These are phyloP conservation scores for Zaprionus lineosus DNA, from an alignment of 2,888 invertebrate genomes.

Conservation along the genomic window DNA sequence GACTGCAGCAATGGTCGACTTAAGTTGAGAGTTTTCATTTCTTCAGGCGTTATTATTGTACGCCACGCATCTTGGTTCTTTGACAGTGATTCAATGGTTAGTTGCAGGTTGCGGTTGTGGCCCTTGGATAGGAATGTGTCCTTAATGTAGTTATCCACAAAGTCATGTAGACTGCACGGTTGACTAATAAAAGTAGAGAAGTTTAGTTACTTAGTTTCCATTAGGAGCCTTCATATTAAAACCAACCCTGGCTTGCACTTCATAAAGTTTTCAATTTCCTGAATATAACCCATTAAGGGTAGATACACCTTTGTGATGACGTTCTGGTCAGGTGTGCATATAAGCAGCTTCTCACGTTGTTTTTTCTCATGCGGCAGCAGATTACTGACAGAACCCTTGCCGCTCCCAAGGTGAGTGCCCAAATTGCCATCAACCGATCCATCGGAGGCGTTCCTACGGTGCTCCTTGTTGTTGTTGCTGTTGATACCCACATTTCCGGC, in stretches of 20 bases:
- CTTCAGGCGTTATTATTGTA: conserved; percentile 88
- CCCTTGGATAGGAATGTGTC: conserved; percentile 92
- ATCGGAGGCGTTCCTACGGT: conserved; percentile 82
- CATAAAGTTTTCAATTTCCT: conserved; percentile 90
- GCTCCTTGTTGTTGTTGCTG: conserved; percentile 57
- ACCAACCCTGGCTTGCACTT: conserved; percentile 85
- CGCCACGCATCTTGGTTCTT: conserved; percentile 91
- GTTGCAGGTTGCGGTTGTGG: conserved; percentile 84
- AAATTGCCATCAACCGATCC: conserved; percentile 81
- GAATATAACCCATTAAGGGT: conserved; percentile 91
- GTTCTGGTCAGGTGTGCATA: conserved; percentile 90
- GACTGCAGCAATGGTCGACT: conserved; percentile 88
- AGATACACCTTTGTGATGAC: conserved; percentile 91
- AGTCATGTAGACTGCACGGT: conserved; percentile 91
- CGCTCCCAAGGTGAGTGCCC: conserved; percentile 60
- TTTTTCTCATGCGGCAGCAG: conserved; percentile 71
- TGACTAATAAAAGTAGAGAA: conserved; percentile 80
- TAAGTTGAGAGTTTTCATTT: conserved; percentile 86
- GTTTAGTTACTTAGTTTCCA: background rate
- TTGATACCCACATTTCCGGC: conserved; percentile 27
- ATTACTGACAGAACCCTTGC: conserved; percentile 62
- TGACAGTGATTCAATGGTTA: conserved; percentile 87
- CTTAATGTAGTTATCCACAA: conserved; percentile 93
- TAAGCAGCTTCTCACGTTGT: conserved; percentile 85
- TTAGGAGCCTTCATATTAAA: background rate